Percentiles rank a stretch among this genome's conserved stretches.
Evolutionary conservation across 2,888 invertebrate species (phyloP).

Genomic region (Dryadula phaetusa): DNA sequence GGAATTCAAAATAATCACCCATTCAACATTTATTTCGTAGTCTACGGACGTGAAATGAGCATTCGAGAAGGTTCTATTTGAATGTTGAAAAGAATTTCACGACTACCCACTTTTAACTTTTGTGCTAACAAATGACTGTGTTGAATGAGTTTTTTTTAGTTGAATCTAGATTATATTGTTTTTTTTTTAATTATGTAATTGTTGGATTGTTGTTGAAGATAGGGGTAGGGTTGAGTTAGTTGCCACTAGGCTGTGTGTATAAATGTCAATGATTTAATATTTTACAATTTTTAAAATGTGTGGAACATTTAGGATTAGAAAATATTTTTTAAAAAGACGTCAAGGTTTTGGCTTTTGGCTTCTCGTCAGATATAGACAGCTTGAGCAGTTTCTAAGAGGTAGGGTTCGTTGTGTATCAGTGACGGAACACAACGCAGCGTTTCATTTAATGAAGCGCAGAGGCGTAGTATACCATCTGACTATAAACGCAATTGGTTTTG

Average conservation of each 20-base stretch:
- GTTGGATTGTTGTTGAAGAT: background rate
- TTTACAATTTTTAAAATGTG: too few species aligned
- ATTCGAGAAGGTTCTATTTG: conserved; percentile 38
- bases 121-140: conserved; percentile 14
- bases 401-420: too few species aligned
- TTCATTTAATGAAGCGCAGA: too few species aligned
- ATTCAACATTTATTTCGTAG: conserved; percentile 44
- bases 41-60: conserved; percentile 35
- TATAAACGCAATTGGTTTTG: too few species aligned
- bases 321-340: too few species aligned
- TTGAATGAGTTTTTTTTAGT: conserved; percentile 19
- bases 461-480: too few species aligned
- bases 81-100: conserved; percentile 35
- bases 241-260: background rate
- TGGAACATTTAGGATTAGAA: too few species aligned
- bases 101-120: conserved; percentile 9
- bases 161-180: conserved; percentile 7
- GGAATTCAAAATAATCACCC: conserved; percentile 45
- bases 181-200: conserved; percentile 17
- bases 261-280: too few species aligned
- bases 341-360: too few species aligned
- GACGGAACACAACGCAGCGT: too few species aligned
- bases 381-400: too few species aligned
- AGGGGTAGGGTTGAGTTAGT: background rate
- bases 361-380: too few species aligned